A percentile compares a stretch with the other conserved stretches of the same genome.
phyloP scores from a whole-genome alignment of 2,113 vertebrate genomes.

The Aleadryas rufinucha region DNA sequence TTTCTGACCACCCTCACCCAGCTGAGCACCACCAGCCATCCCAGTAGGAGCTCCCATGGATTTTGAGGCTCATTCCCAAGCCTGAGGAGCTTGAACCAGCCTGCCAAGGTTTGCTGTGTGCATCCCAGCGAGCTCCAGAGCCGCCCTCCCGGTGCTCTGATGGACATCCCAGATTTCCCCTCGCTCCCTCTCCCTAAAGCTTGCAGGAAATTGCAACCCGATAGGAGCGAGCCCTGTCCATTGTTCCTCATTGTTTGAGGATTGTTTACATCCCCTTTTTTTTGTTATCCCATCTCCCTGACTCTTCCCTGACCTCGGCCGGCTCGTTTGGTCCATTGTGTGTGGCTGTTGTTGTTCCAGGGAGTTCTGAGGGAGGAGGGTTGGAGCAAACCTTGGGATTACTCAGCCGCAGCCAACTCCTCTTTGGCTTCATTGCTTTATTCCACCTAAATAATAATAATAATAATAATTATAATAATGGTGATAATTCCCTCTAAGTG shows the following conservation, averaged over 20 bases:
- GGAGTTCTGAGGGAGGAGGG: background rate
- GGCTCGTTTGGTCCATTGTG: background rate
- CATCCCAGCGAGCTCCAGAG: background rate
- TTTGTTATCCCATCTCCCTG: conserved; percentile 41
- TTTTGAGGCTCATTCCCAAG: background rate
- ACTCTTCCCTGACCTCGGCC: background rate
- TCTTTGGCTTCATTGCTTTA: background rate
- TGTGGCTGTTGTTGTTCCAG: background rate
- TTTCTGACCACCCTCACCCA: background rate
- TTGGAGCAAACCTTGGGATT: background rate
- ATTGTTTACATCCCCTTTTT: conserved; percentile 37
- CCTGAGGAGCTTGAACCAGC: background rate
- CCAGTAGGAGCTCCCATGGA: accelerated
- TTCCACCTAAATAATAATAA: background rate
- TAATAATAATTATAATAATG: background rate
- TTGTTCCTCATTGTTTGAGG: conserved; percentile 31
- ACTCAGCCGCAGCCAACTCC: background rate
- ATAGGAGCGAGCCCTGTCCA: background rate
- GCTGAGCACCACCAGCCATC: background rate
- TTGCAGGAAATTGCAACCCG: conserved; percentile 19
- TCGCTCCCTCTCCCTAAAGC: background rate
- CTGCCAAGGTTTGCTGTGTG: background rate
- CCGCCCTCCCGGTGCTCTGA: background rate
- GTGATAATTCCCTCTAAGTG: background rate
- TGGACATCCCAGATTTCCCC: conserved; percentile 51